Evolutionary conservation across 2,113 vertebrate genomes (phyloP).

Genomic region (Falco punctatus): DNA sequence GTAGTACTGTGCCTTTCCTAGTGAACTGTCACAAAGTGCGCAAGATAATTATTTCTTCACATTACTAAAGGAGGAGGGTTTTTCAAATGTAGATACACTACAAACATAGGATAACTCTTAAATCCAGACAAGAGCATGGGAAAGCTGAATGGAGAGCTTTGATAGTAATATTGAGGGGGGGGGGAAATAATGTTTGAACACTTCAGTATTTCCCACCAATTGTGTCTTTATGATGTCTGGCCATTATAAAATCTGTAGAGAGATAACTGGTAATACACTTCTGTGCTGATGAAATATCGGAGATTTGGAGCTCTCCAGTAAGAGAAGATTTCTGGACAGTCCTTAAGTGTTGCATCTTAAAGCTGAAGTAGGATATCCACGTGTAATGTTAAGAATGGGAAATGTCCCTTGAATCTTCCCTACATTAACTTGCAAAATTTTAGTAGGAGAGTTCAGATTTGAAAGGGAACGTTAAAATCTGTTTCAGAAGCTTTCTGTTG

Average conservation of each 20-base stretch:
- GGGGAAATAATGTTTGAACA: accelerated
- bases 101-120: not conserved
- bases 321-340: not conserved
- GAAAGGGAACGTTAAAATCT: not conserved
- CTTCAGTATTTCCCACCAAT: accelerated
- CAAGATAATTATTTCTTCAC: not conserved
- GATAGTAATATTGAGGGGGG: accelerated
- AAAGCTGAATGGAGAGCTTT: not conserved
- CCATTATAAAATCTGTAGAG: not conserved
- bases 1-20: accelerated
- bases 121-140: not conserved
- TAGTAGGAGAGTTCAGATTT: accelerated
- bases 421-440: accelerated
- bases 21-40: not conserved
- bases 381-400: accelerated
- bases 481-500: not conserved
- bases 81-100: not conserved
- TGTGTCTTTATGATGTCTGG: not conserved
- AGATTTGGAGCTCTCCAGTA: accelerated
- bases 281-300: accelerated
- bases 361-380: not conserved
- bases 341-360: not conserved
- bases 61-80: not conserved
- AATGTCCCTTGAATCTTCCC: not conserved
- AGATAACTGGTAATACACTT: accelerated